phyloP scores from a whole-genome alignment of 2,888 invertebrate species.

The Pardosa pseudoannulata region DNA sequence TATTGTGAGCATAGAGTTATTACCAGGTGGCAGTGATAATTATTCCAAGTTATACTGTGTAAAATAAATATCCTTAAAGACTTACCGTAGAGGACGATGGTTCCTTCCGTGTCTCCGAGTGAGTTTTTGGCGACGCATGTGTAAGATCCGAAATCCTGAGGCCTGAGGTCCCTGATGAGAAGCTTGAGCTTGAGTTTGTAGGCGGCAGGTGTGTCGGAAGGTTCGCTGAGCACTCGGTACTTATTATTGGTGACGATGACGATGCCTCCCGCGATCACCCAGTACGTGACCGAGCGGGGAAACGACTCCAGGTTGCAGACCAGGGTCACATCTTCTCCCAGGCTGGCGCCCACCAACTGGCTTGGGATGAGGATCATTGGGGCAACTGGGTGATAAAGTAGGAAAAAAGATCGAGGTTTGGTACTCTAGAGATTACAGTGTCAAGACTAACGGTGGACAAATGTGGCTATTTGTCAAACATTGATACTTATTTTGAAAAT shows the following conservation, averaged over 20 bases:
- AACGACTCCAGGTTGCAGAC: conserved; percentile 95
- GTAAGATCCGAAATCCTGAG: conserved; percentile 92
- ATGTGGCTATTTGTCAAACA: too few relatives aligned
- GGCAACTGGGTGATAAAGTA: conserved; percentile 82
- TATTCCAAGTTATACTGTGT: too few relatives aligned
- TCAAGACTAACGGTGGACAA: too few relatives aligned
- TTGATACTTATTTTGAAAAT: too few relatives aligned
- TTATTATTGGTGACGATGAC: conserved; percentile 92
- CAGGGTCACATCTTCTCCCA: conserved; percentile 92
- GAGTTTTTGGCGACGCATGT: conserved; percentile 96
- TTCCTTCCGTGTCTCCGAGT: conserved; percentile 93
- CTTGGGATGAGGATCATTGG: conserved; percentile 97
- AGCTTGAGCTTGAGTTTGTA: conserved; percentile 93
- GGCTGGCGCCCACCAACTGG: conserved; percentile 93
- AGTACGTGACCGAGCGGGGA: conserved; percentile 93
- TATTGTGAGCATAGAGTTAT: too few relatives aligned
- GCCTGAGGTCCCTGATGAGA: conserved; percentile 88
- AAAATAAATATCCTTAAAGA: too few relatives aligned
- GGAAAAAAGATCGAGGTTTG: too few relatives aligned
- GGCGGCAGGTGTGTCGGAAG: conserved; percentile 78
- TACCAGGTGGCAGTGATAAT: too few relatives aligned
- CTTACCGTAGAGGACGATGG: conserved; percentile 87
- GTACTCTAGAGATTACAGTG: too few relatives aligned
- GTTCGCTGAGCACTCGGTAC: conserved; percentile 80
- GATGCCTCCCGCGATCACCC: conserved; percentile 83